These are phyloP conservation scores for Gallinago media DNA, from an alignment of 2,113 vertebrate genomes.

Conservation along the genomic window DNA sequence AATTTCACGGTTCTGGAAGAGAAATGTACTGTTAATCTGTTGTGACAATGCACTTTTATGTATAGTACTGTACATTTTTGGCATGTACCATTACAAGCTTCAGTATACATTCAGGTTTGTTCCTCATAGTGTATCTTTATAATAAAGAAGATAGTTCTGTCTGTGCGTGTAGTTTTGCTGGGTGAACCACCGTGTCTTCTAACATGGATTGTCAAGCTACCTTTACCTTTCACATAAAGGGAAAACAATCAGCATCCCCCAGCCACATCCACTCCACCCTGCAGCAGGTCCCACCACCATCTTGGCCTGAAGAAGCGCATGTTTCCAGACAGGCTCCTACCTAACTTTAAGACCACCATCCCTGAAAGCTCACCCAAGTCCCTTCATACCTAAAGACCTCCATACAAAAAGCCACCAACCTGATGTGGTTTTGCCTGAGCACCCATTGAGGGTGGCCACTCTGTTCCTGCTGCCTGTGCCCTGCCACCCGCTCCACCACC, in stretches of 20 bases:
- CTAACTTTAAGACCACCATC: background rate
- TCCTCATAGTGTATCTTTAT: constrained; percentile 89
- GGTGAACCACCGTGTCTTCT: background rate
- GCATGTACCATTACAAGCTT: constrained; percentile 91
- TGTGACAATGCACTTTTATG: constrained; percentile 97
- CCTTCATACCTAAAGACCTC: background rate
- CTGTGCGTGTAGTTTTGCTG: constrained; percentile 50
- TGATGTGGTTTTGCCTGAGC: background rate
- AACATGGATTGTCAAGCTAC: background rate
- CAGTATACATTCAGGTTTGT: constrained; percentile 86
- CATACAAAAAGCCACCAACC: background rate
- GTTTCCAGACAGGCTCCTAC: background rate
- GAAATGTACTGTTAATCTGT: constrained; percentile 87
- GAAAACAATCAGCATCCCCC: background rate
- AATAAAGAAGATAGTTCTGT: constrained; percentile 96
- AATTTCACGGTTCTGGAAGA: constrained; percentile 79
- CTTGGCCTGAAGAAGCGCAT: background rate
- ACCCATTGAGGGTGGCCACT: background rate
- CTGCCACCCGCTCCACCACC: rapidly evolving
- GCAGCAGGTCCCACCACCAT: background rate
- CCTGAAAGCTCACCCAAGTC: background rate
- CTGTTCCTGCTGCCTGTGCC: rapidly evolving
- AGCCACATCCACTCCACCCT: background rate
- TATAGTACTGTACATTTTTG: constrained; percentile 95
- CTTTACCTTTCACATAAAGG: background rate